Evolutionary conservation across 2,888 invertebrate species (phyloP).

Genomic region (Callinectes sapidus): DNA sequence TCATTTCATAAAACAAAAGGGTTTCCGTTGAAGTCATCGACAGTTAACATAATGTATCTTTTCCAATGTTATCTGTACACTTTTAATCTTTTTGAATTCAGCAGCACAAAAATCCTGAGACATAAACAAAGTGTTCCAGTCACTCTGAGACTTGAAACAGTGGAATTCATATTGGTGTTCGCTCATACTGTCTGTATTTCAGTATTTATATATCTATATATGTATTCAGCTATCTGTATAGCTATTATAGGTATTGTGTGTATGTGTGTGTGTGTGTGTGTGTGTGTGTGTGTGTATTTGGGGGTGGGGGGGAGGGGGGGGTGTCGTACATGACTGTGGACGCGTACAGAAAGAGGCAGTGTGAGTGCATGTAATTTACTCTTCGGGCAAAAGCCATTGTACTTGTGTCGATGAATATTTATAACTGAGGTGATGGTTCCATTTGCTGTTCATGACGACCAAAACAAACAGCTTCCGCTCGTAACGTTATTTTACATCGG

Average conservation of each 20-base stretch:
- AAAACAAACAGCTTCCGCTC: constrained; percentile 30
- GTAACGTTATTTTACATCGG: constrained; percentile 24
- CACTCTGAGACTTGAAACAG: background rate
- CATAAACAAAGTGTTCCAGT: background rate
- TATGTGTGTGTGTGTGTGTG: background rate
- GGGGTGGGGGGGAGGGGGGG: background rate
- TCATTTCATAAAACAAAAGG: background rate
- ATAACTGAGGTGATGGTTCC: constrained; percentile 34
- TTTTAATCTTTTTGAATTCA: background rate
- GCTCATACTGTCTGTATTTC: background rate
- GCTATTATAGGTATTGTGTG: background rate
- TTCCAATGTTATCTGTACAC: background rate
- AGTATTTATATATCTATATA: background rate
- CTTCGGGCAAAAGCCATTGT: constrained; percentile 1
- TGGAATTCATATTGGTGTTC: background rate
- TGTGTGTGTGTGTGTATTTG: too few relatives aligned
- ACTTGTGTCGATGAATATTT: constrained; percentile 34
- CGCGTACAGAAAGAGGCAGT: background rate
- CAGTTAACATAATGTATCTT: background rate
- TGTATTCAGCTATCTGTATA: background rate
- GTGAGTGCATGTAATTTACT: background rate
- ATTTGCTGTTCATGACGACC: background rate
- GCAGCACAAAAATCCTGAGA: background rate
- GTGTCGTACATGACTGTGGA: background rate
- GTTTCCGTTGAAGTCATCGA: background rate